Base-by-base conservation (phyloP, 2,888 invertebrate genomes). In the Dyspetes luteomarginatus region DNA sequence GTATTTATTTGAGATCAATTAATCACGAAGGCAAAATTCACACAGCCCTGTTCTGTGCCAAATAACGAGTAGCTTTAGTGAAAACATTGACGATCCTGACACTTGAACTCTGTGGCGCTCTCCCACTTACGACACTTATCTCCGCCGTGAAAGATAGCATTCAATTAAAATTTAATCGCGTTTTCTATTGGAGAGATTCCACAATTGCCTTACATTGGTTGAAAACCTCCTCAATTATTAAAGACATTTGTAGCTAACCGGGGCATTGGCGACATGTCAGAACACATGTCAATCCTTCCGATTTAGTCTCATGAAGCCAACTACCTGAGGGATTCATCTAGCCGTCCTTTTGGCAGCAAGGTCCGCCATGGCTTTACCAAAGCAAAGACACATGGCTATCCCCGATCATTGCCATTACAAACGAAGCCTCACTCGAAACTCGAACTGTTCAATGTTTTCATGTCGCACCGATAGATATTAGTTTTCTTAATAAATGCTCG, bases 331-430 rank as follows among this genome's bases (percentile, higher is more conserved):
- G 28, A 4, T 56, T 56, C 15, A 9, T n/a, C 0, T 1, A 28
- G 7, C 2, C 55, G 3, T 7, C 28, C 4, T 24, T 64, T 7
- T 84, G 80, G 80, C 62, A 50, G 24, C 26, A 73, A 28, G 85
- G 84, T 9, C 73, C 82, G 19, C 7, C 2, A 5, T 82, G 77
- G 69, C 15, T 75, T 24, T 12, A 15, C n/a, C 7, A 19, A 3
- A 19, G n/a, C 7, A 67, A 78, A 48, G 48, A 30, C 17, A 1
- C 15, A n/a, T 78, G 72, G 78, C 72, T 72, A 7, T 48, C 2
- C n/a, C 48, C 62, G 2, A 1, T 55, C 2, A 65, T 73, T 0
- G 4, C n/a, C 12, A 7, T 19, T 1, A 24, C 48, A 3, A 36
- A 28, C 1, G 50, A 58, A 15, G 9, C 56, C 1, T 22, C 12